Evolutionary conservation across 2,888 invertebrate genomes (phyloP), one percentile per base, ranked within the genome.

Genomic region (Atrina japonica): DNA sequence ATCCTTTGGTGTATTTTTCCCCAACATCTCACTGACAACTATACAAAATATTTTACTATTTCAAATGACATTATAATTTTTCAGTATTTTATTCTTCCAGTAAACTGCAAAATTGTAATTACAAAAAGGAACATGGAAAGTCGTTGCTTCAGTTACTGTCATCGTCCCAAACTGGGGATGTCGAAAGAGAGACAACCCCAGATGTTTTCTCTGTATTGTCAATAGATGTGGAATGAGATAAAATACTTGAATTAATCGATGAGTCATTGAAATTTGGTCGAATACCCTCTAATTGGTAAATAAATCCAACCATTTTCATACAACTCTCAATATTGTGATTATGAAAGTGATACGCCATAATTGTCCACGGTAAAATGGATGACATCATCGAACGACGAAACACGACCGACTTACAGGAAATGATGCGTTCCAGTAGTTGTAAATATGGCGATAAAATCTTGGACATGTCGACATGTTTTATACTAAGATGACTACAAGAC

Each of bases 241-340:
- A 56, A 49, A 61, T 53, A 27, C 49, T 53, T 23, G 61, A 60
- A 23, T 65, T 64, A 3, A 41, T 52, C 0, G 45, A 52, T 7
- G 53, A 66, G 40, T 49, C 55, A 9, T 47, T 30, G 7, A 61
- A 47, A 49, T n/a, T 49, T 14, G 11, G 21, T 16, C 65, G 59
- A 14, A 82, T 66, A 14, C 80, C 82, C 2, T 72, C 71, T n/a
- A 79, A 68, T 21, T 76, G 75, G 53, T 77, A 78, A 23, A 82
- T 82, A 52, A 82, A 82, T 23, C 76, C 74, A 21, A 82, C 76
- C 80, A 82, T 82, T 66, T 78, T 82, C 23, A 74, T 64, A 61
- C 80, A 80, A 55, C 82, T 82, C 45, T 73, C 73, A 40, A 82
- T 82, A 35, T 78, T 80, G 59, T 78, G 53, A 56, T 80, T 76